Evolutionary conservation across 2,113 vertebrate genomes (phyloP).

Genomic region (Dasyprocta punctata): DNA sequence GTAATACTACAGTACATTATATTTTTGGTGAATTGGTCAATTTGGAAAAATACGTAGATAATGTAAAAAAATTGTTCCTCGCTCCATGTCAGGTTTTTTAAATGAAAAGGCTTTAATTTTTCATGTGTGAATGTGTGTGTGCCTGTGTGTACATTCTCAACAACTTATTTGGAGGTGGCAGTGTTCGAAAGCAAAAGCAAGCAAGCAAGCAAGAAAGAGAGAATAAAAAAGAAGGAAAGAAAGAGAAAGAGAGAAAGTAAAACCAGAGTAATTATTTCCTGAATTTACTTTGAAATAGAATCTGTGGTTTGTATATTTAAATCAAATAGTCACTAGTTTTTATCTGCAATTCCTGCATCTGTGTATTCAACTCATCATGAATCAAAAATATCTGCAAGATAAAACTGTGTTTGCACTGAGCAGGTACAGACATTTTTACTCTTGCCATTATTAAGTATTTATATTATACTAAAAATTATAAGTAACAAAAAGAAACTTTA

Average conservation of each 20-base stretch:
- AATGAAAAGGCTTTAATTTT: not conserved
- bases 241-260: not conserved
- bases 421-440: not conserved
- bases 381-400: not conserved
- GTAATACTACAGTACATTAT: not conserved
- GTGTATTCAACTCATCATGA: not conserved
- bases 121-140: not conserved
- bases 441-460: not conserved
- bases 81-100: not conserved
- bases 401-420: not conserved
- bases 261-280: not conserved
- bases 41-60: not conserved
- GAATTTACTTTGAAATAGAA: not conserved
- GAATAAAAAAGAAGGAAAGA: no score
- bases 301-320: not conserved
- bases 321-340: not conserved
- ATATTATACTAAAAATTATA: not conserved
- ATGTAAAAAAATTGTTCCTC: not conserved
- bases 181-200: not conserved
- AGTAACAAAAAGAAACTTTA: not conserved
- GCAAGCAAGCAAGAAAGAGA: no score
- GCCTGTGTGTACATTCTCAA: not conserved
- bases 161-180: not conserved
- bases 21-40: slow-evolving; percentile 22
- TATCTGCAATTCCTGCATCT: not conserved